These are phyloP conservation scores for Iselma pallidipennis DNA, from an alignment of 2,888 invertebrate species.

Conservation along the genomic window DNA sequence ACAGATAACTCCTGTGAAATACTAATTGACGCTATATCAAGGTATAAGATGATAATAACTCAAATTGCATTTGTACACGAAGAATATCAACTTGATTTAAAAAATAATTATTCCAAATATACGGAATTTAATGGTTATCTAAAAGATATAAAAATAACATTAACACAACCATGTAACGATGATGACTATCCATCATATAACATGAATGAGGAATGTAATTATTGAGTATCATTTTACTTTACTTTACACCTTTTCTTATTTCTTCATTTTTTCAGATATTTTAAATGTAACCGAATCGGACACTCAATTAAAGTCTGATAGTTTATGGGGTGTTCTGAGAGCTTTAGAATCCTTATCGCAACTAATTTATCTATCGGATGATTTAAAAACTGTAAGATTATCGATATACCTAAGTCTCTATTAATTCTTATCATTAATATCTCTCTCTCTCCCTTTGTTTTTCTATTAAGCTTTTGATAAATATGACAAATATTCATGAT, in stretches of 20 bases:
- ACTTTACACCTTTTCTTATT: slow-evolving; percentile 16
- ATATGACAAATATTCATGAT: slow-evolving; percentile 70
- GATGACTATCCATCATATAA: slow-evolving; percentile 63
- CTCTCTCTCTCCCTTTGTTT: slow-evolving; percentile 19
- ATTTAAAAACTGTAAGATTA: slow-evolving; percentile 36
- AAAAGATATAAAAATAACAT: slow-evolving; percentile 59
- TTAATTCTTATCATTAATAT: too few species aligned
- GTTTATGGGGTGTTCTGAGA: slow-evolving; percentile 82
- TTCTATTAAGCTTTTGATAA: slow-evolving; percentile 68
- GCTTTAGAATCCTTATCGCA: slow-evolving; percentile 89
- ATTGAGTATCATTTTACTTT: background rate
- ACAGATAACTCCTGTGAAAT: slow-evolving; percentile 59
- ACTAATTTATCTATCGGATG: slow-evolving; percentile 59
- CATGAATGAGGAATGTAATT: slow-evolving; percentile 80
- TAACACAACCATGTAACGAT: slow-evolving; percentile 65
- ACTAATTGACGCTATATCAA: slow-evolving; percentile 60
- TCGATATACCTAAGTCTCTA: slow-evolving; percentile 1
- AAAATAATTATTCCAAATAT: slow-evolving; percentile 12
- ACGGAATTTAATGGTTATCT: slow-evolving; percentile 53
- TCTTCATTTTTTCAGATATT: slow-evolving; percentile 29
- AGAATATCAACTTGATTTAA: slow-evolving; percentile 12
- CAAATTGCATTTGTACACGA: slow-evolving; percentile 19
- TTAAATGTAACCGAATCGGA: slow-evolving; percentile 6
- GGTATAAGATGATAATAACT: slow-evolving; percentile 60
- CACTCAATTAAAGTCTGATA: slow-evolving; percentile 43